Conservation (phyloP, 2,797 vertebrate genomes). For the Streptopelia turtur region DNA sequence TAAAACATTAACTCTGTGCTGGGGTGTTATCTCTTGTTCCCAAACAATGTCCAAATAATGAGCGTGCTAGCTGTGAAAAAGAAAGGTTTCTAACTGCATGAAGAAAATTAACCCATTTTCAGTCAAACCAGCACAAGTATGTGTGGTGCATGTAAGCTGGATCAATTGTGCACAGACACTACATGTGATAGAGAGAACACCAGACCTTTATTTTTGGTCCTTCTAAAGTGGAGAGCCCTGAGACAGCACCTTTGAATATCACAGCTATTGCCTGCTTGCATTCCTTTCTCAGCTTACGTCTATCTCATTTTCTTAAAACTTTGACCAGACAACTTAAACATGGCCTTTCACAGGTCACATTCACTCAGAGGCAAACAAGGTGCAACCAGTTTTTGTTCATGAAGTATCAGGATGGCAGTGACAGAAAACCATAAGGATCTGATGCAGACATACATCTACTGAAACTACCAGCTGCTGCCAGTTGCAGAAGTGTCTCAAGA, state of each 20-base stretch:
- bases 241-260: neutral
- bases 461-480: neutral
- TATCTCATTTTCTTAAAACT: neutral
- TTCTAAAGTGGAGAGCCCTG: neutral
- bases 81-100: no score
- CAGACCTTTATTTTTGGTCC: neutral
- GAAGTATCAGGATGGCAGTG: neutral
- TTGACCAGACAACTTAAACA: neutral
- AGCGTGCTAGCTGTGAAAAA: no score
- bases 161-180: accelerated
- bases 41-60: no score
- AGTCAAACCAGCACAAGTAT: no score
- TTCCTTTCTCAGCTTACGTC: neutral
- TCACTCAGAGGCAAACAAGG: neutral
- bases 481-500: neutral
- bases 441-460: neutral
- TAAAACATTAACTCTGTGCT: no score
- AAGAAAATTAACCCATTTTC: no score
- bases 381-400: neutral
- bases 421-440: neutral
- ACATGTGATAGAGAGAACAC: neutral
- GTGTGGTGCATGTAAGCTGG: neutral
- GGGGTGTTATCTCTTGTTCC: no score
- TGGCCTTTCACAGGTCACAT: neutral
- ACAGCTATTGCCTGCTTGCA: neutral